Base-by-base conservation (phyloP, 2,888 invertebrate genomes). In the Tachina lurida region DNA sequence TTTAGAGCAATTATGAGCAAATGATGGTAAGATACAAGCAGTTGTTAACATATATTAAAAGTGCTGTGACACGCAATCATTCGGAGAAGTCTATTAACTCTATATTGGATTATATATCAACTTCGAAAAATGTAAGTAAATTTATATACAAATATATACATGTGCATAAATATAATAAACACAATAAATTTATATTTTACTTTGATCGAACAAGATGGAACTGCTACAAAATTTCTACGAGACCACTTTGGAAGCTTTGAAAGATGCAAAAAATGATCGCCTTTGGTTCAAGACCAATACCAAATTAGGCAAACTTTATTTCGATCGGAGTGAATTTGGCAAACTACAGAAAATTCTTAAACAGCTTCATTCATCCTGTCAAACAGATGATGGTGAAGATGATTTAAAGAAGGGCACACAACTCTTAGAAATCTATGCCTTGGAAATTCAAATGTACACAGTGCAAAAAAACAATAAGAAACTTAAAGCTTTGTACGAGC, bases 221-320 rank as follows among this genome's bases (percentile, higher is more conserved):
- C 93, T 99, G 43, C 93, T 99, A 54, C 99, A 99, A 94, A 97
- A 99, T 91, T 99, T 99, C 93, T 99, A 99, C 93, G 98, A 99
- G 93, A 99, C 98, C 1, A 98, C 98, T 0, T 93, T 98, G 90
- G 98, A 98, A 91, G 98, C 98, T 10, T 93, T 98, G 78, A 98
- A 98, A 92, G 99, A 99, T 94, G 99, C 99, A 1, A 99, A 99
- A 93, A 99, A 99, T 93, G 99, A 99, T 93, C 95, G 99, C 87
- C 94, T 99, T 77, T 99, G 99, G 99, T 99, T 99, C 93, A 99
- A 99, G 93, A 99, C 99, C 0, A 99, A 99, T 92, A 99, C 99
- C 0, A 99, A 99, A 94, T 94, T 99, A 88, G 99, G 99, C 65
- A 99, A 99, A 93, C 94, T 99, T 39, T 99, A 99, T 93, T 99